Evolutionary conservation across 2,797 vertebrate species (phyloP).

Genomic region (Telmatherina bonti): DNA sequence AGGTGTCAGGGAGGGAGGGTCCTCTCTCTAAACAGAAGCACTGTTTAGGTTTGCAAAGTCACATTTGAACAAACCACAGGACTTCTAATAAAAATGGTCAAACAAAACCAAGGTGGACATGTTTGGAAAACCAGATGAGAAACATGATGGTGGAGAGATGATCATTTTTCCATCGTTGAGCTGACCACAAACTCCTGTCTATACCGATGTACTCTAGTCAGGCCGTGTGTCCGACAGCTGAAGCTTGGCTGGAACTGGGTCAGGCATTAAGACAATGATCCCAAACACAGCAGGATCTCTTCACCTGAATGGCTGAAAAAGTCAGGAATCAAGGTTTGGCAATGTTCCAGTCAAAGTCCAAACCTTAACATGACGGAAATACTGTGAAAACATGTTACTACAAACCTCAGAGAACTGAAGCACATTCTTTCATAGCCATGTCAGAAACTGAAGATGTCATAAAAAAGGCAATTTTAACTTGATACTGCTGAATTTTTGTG

Average conservation of each 20-base stretch:
- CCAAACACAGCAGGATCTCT: too few species aligned
- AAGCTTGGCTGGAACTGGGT: neutral
- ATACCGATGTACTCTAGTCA: too few species aligned
- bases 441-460: neutral
- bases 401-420: neutral
- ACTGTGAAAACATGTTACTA: neutral
- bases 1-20: neutral
- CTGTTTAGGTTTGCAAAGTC: neutral
- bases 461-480: neutral
- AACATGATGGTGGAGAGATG: neutral
- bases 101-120: neutral
- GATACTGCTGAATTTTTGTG: neutral
- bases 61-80: neutral
- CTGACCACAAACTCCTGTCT: too few species aligned
- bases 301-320: neutral
- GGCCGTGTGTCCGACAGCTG: too few species aligned
- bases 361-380: neutral
- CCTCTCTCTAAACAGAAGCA: neutral
- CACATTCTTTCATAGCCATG: neutral
- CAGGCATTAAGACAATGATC: neutral
- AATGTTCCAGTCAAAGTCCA: neutral
- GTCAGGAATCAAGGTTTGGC: neutral
- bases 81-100: neutral
- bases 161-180: too few species aligned
- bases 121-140: neutral